phyloP scores from a whole-genome alignment of 2,888 invertebrate species.

The Drosophila nigritarsus region DNA sequence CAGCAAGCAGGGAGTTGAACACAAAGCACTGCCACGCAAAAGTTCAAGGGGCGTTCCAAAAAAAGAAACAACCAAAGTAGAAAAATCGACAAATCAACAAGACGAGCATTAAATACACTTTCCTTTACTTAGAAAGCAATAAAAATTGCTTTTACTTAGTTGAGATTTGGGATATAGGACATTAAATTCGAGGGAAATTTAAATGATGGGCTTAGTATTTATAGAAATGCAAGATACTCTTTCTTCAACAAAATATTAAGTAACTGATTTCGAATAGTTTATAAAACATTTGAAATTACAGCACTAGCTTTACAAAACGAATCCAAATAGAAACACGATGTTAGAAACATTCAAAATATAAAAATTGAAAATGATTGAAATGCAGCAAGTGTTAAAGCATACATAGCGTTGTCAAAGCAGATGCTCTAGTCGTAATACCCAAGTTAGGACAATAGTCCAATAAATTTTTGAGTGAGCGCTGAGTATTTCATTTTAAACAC shows the following conservation, averaged over 20 bases:
- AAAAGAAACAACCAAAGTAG: constrained; percentile 47
- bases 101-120: constrained; percentile 54
- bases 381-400: too few relatives aligned
- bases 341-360: not conserved
- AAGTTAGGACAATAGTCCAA: constrained; percentile 31
- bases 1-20: constrained; percentile 29
- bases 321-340: not conserved
- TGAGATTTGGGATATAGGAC: not conserved
- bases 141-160: not conserved
- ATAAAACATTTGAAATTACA: not conserved
- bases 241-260: not conserved
- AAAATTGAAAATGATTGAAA: not conserved
- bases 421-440: constrained; percentile 21
- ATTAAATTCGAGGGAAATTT: not conserved
- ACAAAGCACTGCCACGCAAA: constrained; percentile 62
- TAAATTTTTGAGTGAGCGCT: constrained; percentile 72
- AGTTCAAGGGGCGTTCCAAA: constrained; percentile 73
- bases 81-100: constrained; percentile 4
- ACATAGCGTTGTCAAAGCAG: not conserved
- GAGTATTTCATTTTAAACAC: constrained; percentile 80
- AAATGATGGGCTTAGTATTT: not conserved
- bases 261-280: not conserved
- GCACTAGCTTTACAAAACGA: too few relatives aligned
- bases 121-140: not conserved
- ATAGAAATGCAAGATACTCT: not conserved